Base-by-base conservation (phyloP, 23 tunicate genomes). In the Trididemnum nubilum region DNA sequence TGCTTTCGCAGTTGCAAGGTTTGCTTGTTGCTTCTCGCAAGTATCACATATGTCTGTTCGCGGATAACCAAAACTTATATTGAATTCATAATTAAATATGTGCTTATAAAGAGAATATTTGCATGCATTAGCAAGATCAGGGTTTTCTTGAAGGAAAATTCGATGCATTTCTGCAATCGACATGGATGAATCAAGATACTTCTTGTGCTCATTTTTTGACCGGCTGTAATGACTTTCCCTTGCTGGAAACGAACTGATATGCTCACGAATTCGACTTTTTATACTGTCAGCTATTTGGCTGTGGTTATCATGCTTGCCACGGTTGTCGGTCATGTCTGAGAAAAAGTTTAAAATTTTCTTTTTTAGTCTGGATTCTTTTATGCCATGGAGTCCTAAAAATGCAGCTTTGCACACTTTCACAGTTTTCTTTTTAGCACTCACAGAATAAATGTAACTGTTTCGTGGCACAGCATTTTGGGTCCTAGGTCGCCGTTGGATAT, bases 1-100 rank as follows among this genome's bases (percentile, higher is more conserved):
- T 30, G 24, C 33, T 27, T 73, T 27, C 9, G 78, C 78, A 3
- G 58, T 30, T 39, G 29, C 33, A n/a, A 36, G 29, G 30, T 38
- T 2, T 15, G 58, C 78, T 73, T 73, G 57, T 40, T 38, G 78
- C 33, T 73, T 73, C 9, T 73, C 78, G 24, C 78, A 73, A 2
- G 78, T 73, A 34, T 40, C 57, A 40, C 58, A 73, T n/a, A 73
- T 5, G 39, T 73, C 78, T 2, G 58, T 73, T 39, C 78, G 25
- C 19, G 58, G 58, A 25, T 73, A 73, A 9, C 78, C 78, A 73
- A 73, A 73, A 37, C 58, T 37, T 38, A 73, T 73, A 39, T 73
- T 73, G 78, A 73, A 73, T 73, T 73, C 78, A 38, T 73, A 40
- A 73, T 73, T 73, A 39, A 73, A 73, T 9, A 73, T 73, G 58